Evolutionary conservation across 1,140 invertebrate genomes (phyloP), one percentile per base, ranked within the genome.

Genomic region (Chelonus insularis): DNA sequence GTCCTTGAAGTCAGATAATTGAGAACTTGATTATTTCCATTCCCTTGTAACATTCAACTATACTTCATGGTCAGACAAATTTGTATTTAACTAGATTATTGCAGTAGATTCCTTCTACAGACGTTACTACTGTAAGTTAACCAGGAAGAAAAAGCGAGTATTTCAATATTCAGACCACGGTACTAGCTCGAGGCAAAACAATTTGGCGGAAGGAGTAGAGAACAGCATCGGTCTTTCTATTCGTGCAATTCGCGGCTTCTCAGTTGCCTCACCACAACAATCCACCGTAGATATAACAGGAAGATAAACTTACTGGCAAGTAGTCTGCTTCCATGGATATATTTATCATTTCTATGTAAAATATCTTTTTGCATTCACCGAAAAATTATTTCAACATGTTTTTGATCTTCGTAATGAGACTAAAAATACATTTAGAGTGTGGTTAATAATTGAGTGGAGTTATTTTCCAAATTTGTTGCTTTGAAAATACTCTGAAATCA

Each of bases 211-310:
- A 18, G 29, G 23, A 16, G 23, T n/a, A 43, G 41, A 18, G 5
- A 8, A 14, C 12, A n/a, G n/a, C 36, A 14, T 39, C 36, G 36
- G 36, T 39, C 36, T 39, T 39, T 43, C 41, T 16, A 7, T 18
- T 8, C 12, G 41, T 43, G 29, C 48, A 51, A 51, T 51, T 51
- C 48, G 48, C 48, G 25, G 48, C 25, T 51, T 51, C 5, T 51
- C 29, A 9, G 11, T 34, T 51, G 1, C 23, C 48, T 51, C 4
- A 3, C 23, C 14, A 18, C 41, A 43, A 43, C 41, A 43, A 43
- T 43, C 41, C 16, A 43, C 41, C 4, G 4, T 8, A 16, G 41
- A 43, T 43, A 43, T 39, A 11, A 18, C 41, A 32, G 21, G 23
- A 29, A n/a, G 8, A 34, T 34, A 25, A 51, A 51, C 9, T 51